Evolutionary conservation across 2,888 invertebrate species (phyloP).

Genomic region (Pyrocoelia pectoralis): DNA sequence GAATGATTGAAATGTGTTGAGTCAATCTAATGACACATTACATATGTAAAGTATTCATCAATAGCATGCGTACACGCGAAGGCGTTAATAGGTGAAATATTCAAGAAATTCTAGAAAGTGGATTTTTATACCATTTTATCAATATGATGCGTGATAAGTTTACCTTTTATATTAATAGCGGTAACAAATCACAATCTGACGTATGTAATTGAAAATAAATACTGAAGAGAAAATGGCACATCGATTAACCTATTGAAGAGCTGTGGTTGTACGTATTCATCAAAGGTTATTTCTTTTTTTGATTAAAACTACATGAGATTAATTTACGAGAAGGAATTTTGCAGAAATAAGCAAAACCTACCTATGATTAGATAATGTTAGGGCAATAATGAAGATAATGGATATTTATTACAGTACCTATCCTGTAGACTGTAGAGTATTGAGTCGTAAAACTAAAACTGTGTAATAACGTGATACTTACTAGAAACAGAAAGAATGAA

Average conservation of each 20-base stretch:
- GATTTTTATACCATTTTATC: no score
- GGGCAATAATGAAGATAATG: slow-evolving; percentile 29
- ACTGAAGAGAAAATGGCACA: slow-evolving; percentile 15
- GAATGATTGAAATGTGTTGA: no score
- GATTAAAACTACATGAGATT: slow-evolving; percentile 11
- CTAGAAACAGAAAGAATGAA: slow-evolving; percentile 11
- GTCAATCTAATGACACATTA: no score
- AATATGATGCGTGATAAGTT: not conserved
- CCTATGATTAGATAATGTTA: slow-evolving; percentile 25
- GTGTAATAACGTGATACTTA: slow-evolving; percentile 20
- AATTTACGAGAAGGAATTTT: slow-evolving; percentile 24
- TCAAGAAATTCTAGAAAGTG: no score
- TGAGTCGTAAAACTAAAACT: slow-evolving; percentile 23
- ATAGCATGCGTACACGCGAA: no score
- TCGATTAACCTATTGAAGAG: slow-evolving; percentile 8
- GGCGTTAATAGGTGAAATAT: no score
- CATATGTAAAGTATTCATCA: no score
- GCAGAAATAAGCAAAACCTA: slow-evolving; percentile 17
- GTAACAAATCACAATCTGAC: slow-evolving; percentile 5
- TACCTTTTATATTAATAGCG: not conserved
- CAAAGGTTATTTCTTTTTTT: slow-evolving; percentile 27
- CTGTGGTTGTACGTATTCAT: not conserved
- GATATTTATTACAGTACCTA: slow-evolving; percentile 27
- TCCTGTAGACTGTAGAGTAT: slow-evolving; percentile 18
- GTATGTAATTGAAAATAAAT: slow-evolving; percentile 13